Evolutionary conservation across 2,113 vertebrate species (phyloP).

Genomic region (Ophthalmolycus amberensis): DNA sequence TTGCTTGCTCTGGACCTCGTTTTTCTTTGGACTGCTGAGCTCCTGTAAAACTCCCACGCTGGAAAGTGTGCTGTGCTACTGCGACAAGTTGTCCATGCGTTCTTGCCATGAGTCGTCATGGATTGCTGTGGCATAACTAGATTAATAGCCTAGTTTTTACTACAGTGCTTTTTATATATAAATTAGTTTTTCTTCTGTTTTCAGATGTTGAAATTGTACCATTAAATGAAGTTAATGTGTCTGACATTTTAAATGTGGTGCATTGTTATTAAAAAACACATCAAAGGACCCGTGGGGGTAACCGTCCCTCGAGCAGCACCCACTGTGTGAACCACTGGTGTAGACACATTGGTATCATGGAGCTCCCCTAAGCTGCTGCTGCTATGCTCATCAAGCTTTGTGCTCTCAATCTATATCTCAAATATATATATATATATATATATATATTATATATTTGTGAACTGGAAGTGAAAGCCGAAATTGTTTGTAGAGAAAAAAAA

Average conservation of each 20-base stretch:
- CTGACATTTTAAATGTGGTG: not conserved
- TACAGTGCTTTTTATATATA: not conserved
- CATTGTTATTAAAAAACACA: not conserved
- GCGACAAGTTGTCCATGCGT: not conserved
- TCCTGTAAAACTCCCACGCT: not conserved
- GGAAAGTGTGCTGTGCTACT: too few relatives aligned
- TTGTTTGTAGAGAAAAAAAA: not conserved
- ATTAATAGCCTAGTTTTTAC: not conserved
- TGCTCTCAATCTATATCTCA: too few relatives aligned
- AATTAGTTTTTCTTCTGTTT: not conserved
- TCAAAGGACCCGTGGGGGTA: not conserved
- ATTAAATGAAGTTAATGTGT: not conserved
- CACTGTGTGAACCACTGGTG: not conserved
- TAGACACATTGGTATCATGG: not conserved
- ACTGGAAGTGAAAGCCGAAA: slow-evolving; percentile 6
- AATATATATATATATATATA: too few relatives aligned
- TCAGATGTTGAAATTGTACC: not conserved
- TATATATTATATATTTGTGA: not conserved
- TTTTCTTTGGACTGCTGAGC: not conserved
- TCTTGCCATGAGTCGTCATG: not conserved
- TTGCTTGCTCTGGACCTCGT: not conserved
- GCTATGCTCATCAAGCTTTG: too few relatives aligned
- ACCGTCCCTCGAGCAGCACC: not conserved
- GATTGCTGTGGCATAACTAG: not conserved
- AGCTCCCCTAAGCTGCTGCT: not conserved